Evolutionary conservation across 1,140 invertebrate species (phyloP).

Genomic region (Drosophila kohkoa): DNA sequence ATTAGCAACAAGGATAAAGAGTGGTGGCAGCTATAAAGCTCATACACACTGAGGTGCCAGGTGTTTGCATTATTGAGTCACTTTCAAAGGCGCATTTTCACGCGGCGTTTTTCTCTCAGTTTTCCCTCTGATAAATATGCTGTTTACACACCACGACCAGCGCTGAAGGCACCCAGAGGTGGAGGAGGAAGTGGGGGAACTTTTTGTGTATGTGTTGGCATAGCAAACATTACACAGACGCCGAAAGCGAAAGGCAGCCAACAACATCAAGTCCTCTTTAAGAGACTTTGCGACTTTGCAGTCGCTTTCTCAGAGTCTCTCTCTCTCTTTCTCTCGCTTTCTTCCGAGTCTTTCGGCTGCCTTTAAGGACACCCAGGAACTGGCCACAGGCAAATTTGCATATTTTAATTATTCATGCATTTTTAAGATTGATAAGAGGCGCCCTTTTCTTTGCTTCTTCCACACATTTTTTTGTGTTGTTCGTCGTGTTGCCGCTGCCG

Average conservation of each 20-base stretch:
- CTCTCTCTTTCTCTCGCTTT: too few species aligned
- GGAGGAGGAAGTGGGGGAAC: background rate
- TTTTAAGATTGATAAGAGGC: slow-evolving; percentile 80
- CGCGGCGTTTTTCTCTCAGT: slow-evolving; percentile 59
- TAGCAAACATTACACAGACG: slow-evolving; percentile 64
- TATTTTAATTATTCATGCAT: slow-evolving; percentile 83
- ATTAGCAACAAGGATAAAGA: slow-evolving; percentile 3
- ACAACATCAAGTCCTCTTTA: slow-evolving; percentile 33
- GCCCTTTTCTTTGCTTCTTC: slow-evolving; percentile 27
- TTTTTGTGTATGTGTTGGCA: slow-evolving; percentile 40
- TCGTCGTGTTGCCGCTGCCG: too few species aligned
- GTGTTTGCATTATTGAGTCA: slow-evolving; percentile 74
- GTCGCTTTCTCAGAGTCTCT: slow-evolving; percentile 29
- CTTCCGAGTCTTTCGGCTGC: slow-evolving; percentile 18
- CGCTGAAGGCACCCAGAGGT: background rate
- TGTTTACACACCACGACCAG: slow-evolving; percentile 38
- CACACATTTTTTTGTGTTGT: background rate
- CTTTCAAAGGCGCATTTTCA: slow-evolving; percentile 76
- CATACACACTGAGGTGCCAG: slow-evolving; percentile 45
- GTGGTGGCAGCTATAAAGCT: slow-evolving; percentile 15
- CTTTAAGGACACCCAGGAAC: slow-evolving; percentile 44
- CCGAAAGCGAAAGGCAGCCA: slow-evolving; percentile 44
- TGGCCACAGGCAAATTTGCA: slow-evolving; percentile 76
- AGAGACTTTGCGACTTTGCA: slow-evolving; percentile 46
- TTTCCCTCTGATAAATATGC: slow-evolving; percentile 67